Conservation (phyloP, 2,888 invertebrate species). For the Dermolepida albohirtum region DNA sequence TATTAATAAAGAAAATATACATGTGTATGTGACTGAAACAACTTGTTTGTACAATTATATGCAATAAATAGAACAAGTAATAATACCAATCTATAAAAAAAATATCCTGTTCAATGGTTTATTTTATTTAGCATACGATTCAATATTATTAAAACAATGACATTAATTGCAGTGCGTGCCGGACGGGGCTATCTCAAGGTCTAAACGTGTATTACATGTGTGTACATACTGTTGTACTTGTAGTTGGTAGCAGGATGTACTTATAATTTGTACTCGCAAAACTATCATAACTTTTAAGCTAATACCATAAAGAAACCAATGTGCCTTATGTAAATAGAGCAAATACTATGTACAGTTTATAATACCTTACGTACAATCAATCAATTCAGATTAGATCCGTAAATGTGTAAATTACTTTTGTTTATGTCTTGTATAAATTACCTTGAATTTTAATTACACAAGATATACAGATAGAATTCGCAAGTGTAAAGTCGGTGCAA, state of each 20-base stretch:
- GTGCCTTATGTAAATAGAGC: slow-evolving; percentile 42
- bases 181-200: slow-evolving; percentile 39
- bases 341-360: slow-evolving; percentile 45
- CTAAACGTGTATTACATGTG: slow-evolving; percentile 9
- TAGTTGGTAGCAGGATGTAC: slow-evolving; percentile 42
- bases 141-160: slow-evolving; percentile 39
- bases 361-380: slow-evolving; percentile 44
- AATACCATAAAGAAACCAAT: slow-evolving; percentile 39
- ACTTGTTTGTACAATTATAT: slow-evolving; percentile 13
- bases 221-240: slow-evolving; percentile 2
- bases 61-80: slow-evolving; percentile 34
- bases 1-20: slow-evolving; percentile 18
- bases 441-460: slow-evolving; percentile 50
- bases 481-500: slow-evolving; percentile 7
- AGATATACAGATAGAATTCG: slow-evolving; percentile 20
- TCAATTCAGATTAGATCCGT: slow-evolving; percentile 52
- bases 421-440: slow-evolving; percentile 48
- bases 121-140: slow-evolving; percentile 31
- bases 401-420: slow-evolving; percentile 51
- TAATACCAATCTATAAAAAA: slow-evolving; percentile 20
- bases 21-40: slow-evolving; percentile 13
- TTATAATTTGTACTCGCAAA: slow-evolving; percentile 42
- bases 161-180: slow-evolving; percentile 41
- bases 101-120: slow-evolving; percentile 32
- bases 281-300: slow-evolving; percentile 41